Percentiles rank a stretch among this genome's conserved stretches.
Conservation (phyloP, 2,888 invertebrate species). For the Chrysomela aeneicollis region DNA sequence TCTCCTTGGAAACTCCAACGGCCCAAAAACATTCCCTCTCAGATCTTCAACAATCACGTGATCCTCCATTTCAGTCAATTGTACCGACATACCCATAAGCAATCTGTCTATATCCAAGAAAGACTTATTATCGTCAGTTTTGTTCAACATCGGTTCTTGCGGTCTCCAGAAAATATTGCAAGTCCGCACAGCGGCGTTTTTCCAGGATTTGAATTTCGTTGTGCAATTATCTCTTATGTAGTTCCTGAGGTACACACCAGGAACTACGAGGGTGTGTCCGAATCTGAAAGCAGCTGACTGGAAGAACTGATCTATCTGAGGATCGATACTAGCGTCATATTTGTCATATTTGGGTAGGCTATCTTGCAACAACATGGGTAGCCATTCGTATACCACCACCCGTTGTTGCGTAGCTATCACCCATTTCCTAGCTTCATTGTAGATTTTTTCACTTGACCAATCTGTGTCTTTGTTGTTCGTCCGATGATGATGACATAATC, state of each 20-base stretch:
- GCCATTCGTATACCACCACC: constrained; percentile 64
- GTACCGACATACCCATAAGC: constrained; percentile 66
- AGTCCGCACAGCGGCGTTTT: constrained; percentile 58
- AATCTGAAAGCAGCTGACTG: constrained; percentile 70
- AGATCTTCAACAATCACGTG: constrained; percentile 67
- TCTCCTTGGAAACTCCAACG: constrained; percentile 66
- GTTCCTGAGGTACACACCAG: constrained; percentile 64
- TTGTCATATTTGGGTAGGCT: constrained; percentile 49
- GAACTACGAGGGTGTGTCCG: constrained; percentile 67
- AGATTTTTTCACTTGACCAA: constrained; percentile 64
- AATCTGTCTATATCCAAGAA: constrained; percentile 63
- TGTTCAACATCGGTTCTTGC: constrained; percentile 56
- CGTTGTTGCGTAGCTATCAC: constrained; percentile 65
- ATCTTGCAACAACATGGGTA: constrained; percentile 60
- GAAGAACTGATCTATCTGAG: constrained; percentile 69
- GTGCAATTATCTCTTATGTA: constrained; percentile 58
- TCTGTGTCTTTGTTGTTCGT: constrained; percentile 30
- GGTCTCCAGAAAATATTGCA: constrained; percentile 67
- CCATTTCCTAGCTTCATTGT: constrained; percentile 67
- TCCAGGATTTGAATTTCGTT: constrained; percentile 48
- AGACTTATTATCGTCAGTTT: constrained; percentile 43
- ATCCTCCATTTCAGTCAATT: constrained; percentile 66
- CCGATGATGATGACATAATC: constrained; percentile 48
- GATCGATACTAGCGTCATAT: constrained; percentile 66
- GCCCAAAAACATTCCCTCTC: constrained; percentile 66